phyloP scores from a whole-genome alignment of 2,113 vertebrate genomes.

The Dendrocopos noguchii region DNA sequence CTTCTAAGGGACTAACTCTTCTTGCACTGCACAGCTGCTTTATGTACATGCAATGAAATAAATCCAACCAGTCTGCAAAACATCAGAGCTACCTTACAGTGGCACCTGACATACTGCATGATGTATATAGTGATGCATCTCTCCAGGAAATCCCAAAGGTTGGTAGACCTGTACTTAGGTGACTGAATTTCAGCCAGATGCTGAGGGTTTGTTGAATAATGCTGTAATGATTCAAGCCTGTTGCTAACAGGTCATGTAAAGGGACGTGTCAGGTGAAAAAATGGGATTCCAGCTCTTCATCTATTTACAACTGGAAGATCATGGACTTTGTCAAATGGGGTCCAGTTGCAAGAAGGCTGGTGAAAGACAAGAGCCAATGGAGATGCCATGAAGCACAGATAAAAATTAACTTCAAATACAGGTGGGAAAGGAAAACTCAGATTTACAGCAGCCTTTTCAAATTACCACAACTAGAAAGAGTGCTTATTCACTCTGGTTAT shows the following conservation, averaged over 20 bases:
- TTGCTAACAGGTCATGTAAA: background rate
- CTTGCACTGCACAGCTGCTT: background rate
- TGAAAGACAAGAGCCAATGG: background rate
- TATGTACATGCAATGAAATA: background rate
- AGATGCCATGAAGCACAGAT: background rate
- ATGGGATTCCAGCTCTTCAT: background rate
- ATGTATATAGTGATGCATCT: background rate
- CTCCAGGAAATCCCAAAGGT: background rate
- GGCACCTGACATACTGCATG: background rate
- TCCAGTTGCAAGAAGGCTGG: background rate
- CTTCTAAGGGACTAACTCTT: background rate
- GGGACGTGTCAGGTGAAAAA: background rate
- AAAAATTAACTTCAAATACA: background rate
- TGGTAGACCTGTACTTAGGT: background rate
- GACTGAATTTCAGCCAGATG: background rate
- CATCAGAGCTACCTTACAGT: background rate
- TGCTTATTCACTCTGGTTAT: background rate
- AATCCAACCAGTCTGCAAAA: background rate
- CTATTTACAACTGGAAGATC: background rate
- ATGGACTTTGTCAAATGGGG: background rate
- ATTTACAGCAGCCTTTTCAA: background rate
- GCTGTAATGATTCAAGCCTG: background rate
- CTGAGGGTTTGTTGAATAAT: background rate
- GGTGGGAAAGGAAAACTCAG: background rate
- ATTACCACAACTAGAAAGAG: background rate